These are phyloP conservation scores for Vicugna pacos DNA, from an alignment of 2,113 vertebrate genomes.

Conservation along the genomic window DNA sequence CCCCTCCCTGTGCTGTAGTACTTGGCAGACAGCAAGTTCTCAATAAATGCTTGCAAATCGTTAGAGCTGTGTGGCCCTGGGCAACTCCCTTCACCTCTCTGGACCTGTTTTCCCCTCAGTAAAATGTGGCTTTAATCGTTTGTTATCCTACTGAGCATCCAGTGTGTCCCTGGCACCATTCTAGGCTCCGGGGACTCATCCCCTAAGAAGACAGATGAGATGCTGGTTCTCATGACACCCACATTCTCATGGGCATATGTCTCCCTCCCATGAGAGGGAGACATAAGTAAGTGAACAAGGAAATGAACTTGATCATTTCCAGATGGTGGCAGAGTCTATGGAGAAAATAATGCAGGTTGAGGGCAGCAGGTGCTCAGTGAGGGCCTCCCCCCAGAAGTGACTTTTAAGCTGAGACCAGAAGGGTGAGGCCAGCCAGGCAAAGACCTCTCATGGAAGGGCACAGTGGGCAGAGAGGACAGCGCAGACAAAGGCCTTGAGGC, in stretches of 20 bases:
- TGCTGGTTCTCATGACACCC: background rate
- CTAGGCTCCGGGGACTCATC: background rate
- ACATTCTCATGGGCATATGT: fast-evolving
- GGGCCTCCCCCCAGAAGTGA: background rate
- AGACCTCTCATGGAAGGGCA: background rate
- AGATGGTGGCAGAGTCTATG: background rate
- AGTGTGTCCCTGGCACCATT: background rate
- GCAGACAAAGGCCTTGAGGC: background rate
- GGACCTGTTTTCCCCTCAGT: background rate
- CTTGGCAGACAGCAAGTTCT: background rate
- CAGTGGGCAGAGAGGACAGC: background rate
- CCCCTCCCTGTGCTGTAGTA: background rate
- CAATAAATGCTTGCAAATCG: background rate
- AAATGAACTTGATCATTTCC: background rate
- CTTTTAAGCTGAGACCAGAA: background rate
- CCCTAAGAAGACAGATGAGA: background rate
- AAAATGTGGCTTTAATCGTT: background rate
- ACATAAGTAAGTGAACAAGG: background rate
- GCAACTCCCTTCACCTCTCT: background rate
- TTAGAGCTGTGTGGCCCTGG: background rate
- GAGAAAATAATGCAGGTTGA: background rate
- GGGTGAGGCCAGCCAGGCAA: background rate
- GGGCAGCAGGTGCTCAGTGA: background rate
- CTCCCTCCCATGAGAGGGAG: too few relatives aligned
- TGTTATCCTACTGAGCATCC: background rate